These are phyloP conservation scores for Ichneumoninae sp. DNA, from an alignment of 2,888 invertebrate genomes.

Conservation along the genomic window DNA sequence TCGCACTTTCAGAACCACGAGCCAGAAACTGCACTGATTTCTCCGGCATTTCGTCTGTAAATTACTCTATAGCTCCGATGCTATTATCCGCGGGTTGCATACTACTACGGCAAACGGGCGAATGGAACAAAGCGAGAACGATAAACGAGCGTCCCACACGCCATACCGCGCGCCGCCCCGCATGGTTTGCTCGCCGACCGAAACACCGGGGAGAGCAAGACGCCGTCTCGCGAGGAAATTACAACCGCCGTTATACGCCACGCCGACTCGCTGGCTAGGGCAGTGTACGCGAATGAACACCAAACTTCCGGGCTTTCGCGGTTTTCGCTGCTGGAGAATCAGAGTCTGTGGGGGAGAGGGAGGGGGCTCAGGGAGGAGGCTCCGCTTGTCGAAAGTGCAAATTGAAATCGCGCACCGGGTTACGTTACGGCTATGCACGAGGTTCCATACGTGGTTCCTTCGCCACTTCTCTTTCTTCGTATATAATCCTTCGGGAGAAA, in stretches of 20 bases:
- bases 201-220: slow-evolving; percentile 53
- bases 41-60: slow-evolving; percentile 68
- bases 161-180: slow-evolving; percentile 48
- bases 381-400: slow-evolving; percentile 63
- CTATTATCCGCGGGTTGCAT: slow-evolving; percentile 66
- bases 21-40: slow-evolving; percentile 59
- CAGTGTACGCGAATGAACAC: slow-evolving; percentile 62
- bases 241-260: slow-evolving; percentile 62
- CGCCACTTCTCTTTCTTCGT: slow-evolving; percentile 23
- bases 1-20: slow-evolving; percentile 32
- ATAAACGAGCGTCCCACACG: slow-evolving; percentile 71
- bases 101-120: slow-evolving; percentile 46
- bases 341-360: slow-evolving; percentile 37
- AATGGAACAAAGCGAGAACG: slow-evolving; percentile 71
- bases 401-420: slow-evolving; percentile 62
- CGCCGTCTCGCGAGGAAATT: slow-evolving; percentile 67
- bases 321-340: slow-evolving; percentile 51
- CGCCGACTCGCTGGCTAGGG: slow-evolving; percentile 58
- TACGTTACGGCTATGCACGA: slow-evolving; percentile 40
- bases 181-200: slow-evolving; percentile 23
- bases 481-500: slow-evolving; percentile 24
- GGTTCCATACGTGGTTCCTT: slow-evolving; percentile 35
- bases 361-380: slow-evolving; percentile 9
- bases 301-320: slow-evolving; percentile 64
- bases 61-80: slow-evolving; percentile 66